These are phyloP conservation scores for Tetramorium simillimum DNA, from an alignment of 1,140 invertebrate genomes.

Conservation along the genomic window DNA sequence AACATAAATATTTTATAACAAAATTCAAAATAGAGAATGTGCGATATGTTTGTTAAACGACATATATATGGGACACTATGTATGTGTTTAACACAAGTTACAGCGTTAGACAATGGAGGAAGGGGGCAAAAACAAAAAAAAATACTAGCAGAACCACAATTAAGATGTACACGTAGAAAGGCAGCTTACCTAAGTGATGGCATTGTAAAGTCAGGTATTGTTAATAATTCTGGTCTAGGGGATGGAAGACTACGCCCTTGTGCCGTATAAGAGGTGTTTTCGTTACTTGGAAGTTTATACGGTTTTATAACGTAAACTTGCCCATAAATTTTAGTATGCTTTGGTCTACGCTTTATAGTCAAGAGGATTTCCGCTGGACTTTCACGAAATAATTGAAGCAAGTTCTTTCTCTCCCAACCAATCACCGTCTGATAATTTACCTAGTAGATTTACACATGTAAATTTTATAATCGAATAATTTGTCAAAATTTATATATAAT, in stretches of 20 bases:
- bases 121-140: not conserved
- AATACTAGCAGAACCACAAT: not conserved
- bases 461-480: constrained; percentile 21
- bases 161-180: constrained; percentile 6
- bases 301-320: constrained; percentile 92
- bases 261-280: constrained; percentile 88
- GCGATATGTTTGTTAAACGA: constrained; percentile 4
- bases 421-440: constrained; percentile 97
- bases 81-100: not conserved
- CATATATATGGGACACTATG: not conserved
- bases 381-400: constrained; percentile 92
- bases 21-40: not conserved
- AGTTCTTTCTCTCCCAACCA: constrained; percentile 94
- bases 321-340: constrained; percentile 93
- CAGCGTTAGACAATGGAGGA: too few species aligned
- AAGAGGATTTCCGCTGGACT: constrained; percentile 92
- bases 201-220: constrained; percentile 88
- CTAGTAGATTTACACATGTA: constrained; percentile 82
- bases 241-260: constrained; percentile 89
- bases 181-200: constrained; percentile 86
- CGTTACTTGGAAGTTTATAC: constrained; percentile 91
- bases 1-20: not conserved
- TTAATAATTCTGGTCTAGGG: constrained; percentile 88
- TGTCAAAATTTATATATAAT: constrained; percentile 7
- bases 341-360: constrained; percentile 93